Base-by-base conservation (phyloP, 2,888 invertebrate genomes). In the Theodoxus fluviatilis region DNA sequence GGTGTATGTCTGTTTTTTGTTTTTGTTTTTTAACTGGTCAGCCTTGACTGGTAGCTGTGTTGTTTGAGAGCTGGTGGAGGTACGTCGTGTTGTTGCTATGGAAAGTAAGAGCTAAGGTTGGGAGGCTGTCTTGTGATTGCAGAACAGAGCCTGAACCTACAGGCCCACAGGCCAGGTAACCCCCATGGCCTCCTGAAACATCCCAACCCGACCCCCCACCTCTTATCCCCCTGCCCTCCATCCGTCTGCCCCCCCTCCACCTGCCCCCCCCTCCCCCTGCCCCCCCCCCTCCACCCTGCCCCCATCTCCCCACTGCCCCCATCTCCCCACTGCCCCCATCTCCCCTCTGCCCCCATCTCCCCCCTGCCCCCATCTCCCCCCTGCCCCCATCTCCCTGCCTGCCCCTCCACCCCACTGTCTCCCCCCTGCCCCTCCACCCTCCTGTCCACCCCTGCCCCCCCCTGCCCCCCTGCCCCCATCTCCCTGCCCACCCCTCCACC, bases 381-480 rank as follows among this genome's bases (percentile, higher is more conserved):
- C 25, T 22, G 25, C 40, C 9, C 25, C 61, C 37, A 18, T 33
- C 3, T 33, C 1, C 57, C 25, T 33, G 1, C n/a, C 25, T n/a
- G 15, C 25, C 18, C 40, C 40, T 15, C 25, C 61, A 37, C 22
- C 57, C 3, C 57, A 2, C 57, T 31, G 31, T 1, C 31, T 18
- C 25, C 18, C 40, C 40, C 9, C 25, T 37, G 33, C 22, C 57
- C 3, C 57, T 1, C 57, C 25, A 28, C 1, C 79, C 6, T 75
- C 82, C 15, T 82, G 82, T 22, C 83, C 81, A 1, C 82, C 81
- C 1, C 74, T 82, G 59, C 77, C 79, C 49, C 79, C 81, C 81
- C 82, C 70, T 15, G 22, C 12, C n/a, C 0, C n/a, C 25, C 31
- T 18, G 12, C 18, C 40, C 40, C 9, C 25, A 35, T 61, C 22